Evolutionary conservation across 2,113 vertebrate genomes (phyloP).

Genomic region (Pomatostomus ruficeps): DNA sequence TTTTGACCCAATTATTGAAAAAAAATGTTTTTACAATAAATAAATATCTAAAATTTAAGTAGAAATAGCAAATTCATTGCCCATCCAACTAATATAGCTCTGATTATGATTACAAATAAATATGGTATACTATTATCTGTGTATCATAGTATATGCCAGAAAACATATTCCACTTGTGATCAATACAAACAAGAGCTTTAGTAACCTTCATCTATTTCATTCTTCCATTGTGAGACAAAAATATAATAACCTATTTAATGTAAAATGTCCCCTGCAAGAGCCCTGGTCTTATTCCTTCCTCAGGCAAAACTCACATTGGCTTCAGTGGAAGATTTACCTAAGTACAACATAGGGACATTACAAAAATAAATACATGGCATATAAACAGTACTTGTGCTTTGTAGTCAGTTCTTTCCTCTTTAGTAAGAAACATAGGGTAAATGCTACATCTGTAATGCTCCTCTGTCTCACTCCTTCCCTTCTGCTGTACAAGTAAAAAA

Average conservation of each 20-base stretch:
- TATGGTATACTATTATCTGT: background rate
- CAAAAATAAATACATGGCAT: background rate
- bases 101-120: background rate
- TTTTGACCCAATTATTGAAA: conserved; percentile 9
- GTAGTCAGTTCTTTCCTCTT: background rate
- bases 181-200: conserved; percentile 17
- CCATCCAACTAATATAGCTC: conserved; percentile 20
- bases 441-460: background rate
- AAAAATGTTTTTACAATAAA: background rate
- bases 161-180: conserved; percentile 1
- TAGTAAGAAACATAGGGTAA: background rate
- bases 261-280: background rate
- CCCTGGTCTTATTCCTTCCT: conserved; percentile 4
- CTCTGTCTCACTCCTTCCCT: background rate
- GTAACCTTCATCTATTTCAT: background rate
- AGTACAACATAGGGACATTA: background rate
- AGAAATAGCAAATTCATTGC: background rate
- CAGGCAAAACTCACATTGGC: conserved; percentile 2
- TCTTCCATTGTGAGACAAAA: conserved; percentile 22
- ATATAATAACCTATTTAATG: background rate
- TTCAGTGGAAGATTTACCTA: background rate
- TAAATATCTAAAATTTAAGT: conserved; percentile 26
- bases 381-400: background rate
- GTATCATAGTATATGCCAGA: background rate
- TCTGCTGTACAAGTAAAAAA: background rate